Percentiles rank a stretch among this genome's conserved stretches.
phyloP scores from a whole-genome alignment of 2,113 vertebrate species.

The Spilogale gracilis region DNA sequence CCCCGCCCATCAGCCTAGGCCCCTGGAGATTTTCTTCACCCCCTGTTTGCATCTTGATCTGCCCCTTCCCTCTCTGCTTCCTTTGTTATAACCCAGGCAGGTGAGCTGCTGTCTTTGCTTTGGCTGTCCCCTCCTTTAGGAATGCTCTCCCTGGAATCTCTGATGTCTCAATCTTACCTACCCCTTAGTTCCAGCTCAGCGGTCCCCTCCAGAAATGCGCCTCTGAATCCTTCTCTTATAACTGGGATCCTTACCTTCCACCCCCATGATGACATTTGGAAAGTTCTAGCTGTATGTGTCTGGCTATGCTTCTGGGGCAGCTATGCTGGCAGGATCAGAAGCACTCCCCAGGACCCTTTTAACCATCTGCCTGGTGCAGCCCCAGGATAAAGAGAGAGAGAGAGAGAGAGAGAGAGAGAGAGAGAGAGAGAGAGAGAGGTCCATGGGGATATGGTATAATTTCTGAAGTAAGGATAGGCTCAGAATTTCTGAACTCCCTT shows the following conservation, averaged over 20 bases:
- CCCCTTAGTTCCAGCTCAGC: background rate
- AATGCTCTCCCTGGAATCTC: background rate
- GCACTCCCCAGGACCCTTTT: background rate
- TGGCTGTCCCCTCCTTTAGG: background rate
- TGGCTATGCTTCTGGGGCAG: background rate
- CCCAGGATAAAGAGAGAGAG: background rate
- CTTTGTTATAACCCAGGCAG: background rate
- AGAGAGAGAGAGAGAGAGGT: no score
- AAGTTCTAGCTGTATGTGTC: background rate
- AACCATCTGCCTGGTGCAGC: background rate
- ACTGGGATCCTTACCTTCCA: background rate
- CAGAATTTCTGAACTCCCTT: background rate
- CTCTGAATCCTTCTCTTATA: background rate
- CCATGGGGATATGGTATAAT: background rate
- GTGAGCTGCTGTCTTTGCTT: background rate
- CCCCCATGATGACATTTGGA: background rate
- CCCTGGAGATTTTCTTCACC: background rate
- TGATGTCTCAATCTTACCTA: background rate
- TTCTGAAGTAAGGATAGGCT: background rate
- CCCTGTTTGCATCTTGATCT: background rate
- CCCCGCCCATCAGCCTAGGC: background rate
- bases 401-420: background rate
- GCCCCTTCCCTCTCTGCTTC: no score
- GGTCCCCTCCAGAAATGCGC: background rate
- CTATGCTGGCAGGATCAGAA: background rate